phyloP scores from a whole-genome alignment of 2,888 invertebrate species.

The Cosmia pyralina region DNA sequence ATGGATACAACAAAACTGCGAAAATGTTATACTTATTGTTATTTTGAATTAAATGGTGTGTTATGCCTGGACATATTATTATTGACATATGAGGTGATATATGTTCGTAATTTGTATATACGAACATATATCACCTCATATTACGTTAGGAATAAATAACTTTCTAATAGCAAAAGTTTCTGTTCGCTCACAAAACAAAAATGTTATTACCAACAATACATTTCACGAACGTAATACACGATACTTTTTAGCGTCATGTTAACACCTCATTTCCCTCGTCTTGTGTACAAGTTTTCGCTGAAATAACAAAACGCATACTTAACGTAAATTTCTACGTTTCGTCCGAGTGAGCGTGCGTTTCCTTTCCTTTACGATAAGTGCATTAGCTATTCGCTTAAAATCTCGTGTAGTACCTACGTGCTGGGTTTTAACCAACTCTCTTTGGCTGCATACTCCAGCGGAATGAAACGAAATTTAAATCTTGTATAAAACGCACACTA shows the following conservation, averaged over 20 bases:
- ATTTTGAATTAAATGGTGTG: background rate
- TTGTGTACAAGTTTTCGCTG: constrained; percentile 15
- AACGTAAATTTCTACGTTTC: constrained; percentile 27
- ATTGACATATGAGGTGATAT: too few species aligned
- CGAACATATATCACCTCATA: too few species aligned
- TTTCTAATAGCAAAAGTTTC: background rate
- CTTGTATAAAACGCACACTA: too few species aligned
- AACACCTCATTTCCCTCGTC: constrained; percentile 3
- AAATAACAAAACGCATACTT: constrained; percentile 34
- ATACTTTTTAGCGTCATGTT: background rate
- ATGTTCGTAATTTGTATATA: too few species aligned
- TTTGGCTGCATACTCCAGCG: too few species aligned
- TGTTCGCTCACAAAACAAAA: background rate
- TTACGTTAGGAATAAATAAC: background rate
- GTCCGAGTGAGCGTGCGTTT: constrained; percentile 7
- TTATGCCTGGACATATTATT: background rate
- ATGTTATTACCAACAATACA: background rate
- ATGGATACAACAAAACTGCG: background rate
- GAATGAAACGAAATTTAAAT: too few species aligned
- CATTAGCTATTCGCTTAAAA: constrained; percentile 43
- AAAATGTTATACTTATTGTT: background rate
- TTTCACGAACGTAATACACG: background rate
- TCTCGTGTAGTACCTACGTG: constrained; percentile 22
- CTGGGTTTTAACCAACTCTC: background rate
- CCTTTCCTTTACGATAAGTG: constrained; percentile 46